phyloP scores from a whole-genome alignment of 1,140 invertebrate species.

The Temnothorax curvispinosus region DNA sequence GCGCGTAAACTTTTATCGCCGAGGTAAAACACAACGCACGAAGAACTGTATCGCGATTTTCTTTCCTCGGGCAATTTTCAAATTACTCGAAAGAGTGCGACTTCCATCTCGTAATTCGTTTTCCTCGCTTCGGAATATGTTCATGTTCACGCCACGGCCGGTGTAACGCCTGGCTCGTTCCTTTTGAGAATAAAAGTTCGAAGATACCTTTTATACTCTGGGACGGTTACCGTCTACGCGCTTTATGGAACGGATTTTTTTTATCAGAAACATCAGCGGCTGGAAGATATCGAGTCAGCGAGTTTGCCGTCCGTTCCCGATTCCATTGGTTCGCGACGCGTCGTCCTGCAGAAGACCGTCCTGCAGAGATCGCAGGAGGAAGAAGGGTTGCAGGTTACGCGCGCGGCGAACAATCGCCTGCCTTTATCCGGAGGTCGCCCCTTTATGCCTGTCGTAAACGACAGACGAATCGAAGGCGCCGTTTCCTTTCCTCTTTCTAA shows the following conservation, averaged over 20 bases:
- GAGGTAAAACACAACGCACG: slow-evolving; percentile 44
- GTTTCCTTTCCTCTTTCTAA: slow-evolving; percentile 42
- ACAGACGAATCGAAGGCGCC: slow-evolving; percentile 61
- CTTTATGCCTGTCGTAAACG: slow-evolving; percentile 77
- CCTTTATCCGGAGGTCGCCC: slow-evolving; percentile 66
- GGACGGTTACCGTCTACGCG: slow-evolving; percentile 27
- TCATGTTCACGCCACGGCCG: slow-evolving; percentile 26
- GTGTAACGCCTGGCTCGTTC: background rate
- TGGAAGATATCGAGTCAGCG: slow-evolving; percentile 63
- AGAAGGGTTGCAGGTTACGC: slow-evolving; percentile 50
- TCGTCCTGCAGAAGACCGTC: background rate
- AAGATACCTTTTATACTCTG: slow-evolving; percentile 52
- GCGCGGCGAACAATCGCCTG: slow-evolving; percentile 25
- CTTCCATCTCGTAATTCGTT: slow-evolving; percentile 48
- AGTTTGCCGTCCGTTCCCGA: slow-evolving; percentile 22
- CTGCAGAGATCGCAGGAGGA: slow-evolving; percentile 33
- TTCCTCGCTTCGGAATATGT: slow-evolving; percentile 34
- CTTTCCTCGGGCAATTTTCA: slow-evolving; percentile 58
- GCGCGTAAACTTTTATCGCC: slow-evolving; percentile 54
- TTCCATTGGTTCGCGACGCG: slow-evolving; percentile 12
- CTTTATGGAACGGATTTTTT: slow-evolving; percentile 39
- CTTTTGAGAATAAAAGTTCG: slow-evolving; percentile 67
- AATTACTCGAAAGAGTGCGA: slow-evolving; percentile 46
- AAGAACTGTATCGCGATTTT: slow-evolving; percentile 53
- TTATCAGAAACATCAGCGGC: slow-evolving; percentile 51